Conservation (phyloP, 2,113 vertebrate species). For the Polyodon spathula region DNA sequence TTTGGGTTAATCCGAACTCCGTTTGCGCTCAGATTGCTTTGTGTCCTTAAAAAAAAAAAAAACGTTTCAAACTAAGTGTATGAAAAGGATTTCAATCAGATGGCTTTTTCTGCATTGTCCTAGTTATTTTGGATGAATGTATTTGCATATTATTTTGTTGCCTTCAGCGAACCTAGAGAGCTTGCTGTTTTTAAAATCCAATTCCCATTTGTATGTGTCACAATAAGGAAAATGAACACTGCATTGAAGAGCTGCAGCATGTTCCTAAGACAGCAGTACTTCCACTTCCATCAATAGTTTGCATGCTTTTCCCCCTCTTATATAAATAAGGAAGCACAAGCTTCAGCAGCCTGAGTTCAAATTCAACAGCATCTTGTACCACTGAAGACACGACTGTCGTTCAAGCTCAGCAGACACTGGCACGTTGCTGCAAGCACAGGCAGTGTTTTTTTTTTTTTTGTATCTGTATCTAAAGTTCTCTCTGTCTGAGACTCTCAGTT, state of each 20-base stretch:
- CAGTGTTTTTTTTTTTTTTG: too few relatives aligned
- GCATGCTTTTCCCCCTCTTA: not conserved
- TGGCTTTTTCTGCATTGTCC: slow-evolving; percentile 50
- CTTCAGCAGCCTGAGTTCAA: too few relatives aligned
- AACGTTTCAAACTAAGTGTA: slow-evolving; percentile 40
- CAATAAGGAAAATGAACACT: slow-evolving; percentile 38
- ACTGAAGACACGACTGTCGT: too few relatives aligned
- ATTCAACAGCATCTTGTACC: too few relatives aligned
- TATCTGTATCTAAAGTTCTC: too few relatives aligned
- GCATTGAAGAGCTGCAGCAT: slow-evolving; percentile 15
- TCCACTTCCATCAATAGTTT: not conserved
- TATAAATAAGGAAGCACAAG: not conserved
- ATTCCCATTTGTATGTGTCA: slow-evolving; percentile 48
- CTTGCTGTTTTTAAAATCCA: slow-evolving; percentile 37
- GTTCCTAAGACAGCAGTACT: not conserved
- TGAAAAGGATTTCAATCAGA: slow-evolving; percentile 49
- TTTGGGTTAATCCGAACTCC: slow-evolving; percentile 24
- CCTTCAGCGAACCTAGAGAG: slow-evolving; percentile 56
- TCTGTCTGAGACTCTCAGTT: too few relatives aligned
- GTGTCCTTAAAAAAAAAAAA: slow-evolving; percentile 28
- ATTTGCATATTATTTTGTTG: slow-evolving; percentile 56
- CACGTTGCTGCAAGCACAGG: too few relatives aligned
- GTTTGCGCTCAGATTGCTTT: slow-evolving; percentile 23
- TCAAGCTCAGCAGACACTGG: too few relatives aligned
- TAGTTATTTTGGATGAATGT: slow-evolving; percentile 43